Evolutionary conservation across 2,888 invertebrate genomes (phyloP), one percentile per base, ranked within the genome.

Genomic region (Netelia virgata): DNA sequence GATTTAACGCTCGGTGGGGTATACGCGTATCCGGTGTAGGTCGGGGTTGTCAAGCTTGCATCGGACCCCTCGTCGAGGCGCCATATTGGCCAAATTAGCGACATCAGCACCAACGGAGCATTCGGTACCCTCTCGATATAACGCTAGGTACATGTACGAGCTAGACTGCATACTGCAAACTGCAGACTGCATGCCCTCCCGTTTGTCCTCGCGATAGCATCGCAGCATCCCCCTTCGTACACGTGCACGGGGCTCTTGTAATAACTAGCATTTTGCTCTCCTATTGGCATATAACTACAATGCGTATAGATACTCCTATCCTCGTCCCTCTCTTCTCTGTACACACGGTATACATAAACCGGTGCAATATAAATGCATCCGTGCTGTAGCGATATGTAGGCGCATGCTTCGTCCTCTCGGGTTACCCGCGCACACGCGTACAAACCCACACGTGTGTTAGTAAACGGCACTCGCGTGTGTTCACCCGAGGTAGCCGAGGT

Each of bases 141-240:
- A 3, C 10, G 10, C 0, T 47, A 47, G 10, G 14, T 47, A 47
- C 14, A 47, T 47, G 14, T 47, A 3, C 14, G 3, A 14, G 47
- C 0, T 11, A 47, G 47, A 14, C 11, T 47, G 47, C 87, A 88
- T 87, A 82, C 84, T 86, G 84, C 84, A 84, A 61, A 63, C 74
- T 59, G 57, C 74, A 28, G 63, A 59, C 76, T 16, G 78, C 36
- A 41, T 20, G 63, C 72, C 78, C 59, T 69, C 20, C 69, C 59
- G 47, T 43, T 50, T 43, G 43, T 41, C 59, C 36, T 28, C 47
- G 18, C 41, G 73, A 16, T 59, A 36, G 41, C 59, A 47, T 47
- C 47, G 14, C 47, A 47, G 47, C 47, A 47, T 47, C 47, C 47
- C 47, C 47, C 14, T 47, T 14, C 14, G 14, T 47, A 47, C 14